Evolutionary conservation across 2,888 invertebrate genomes (phyloP), one percentile per base, ranked within the genome.

Genomic region (Acrocyrtus sp.): DNA sequence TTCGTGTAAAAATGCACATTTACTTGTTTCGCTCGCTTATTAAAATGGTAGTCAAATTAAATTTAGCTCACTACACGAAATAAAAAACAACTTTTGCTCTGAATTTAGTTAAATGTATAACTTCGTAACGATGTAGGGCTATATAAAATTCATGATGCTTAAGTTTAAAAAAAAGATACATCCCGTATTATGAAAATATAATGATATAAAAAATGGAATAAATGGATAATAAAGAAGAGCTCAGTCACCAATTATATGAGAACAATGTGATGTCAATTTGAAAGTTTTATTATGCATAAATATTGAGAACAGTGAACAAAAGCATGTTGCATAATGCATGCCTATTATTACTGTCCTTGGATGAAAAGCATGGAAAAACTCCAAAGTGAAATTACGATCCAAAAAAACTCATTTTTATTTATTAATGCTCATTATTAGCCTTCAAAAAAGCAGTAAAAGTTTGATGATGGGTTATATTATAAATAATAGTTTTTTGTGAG

Each of bases 211-310:
- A 66, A 66, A 66, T 48, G 39, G 48, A 66, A n/a, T n/a, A n/a
- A n/a, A n/a, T n/a, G n/a, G n/a, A n/a, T n/a, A n/a, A 66, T 66
- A 66, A 66, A 61, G 43, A 62, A 56, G 48, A 66, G 66, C 66
- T 66, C 66, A 50, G 53, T 63, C 54, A 54, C 47, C 63, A 63
- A n/a, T n/a, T n/a, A n/a, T n/a, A n/a, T n/a, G n/a, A n/a, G n/a
- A n/a, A n/a, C n/a, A n/a, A n/a, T n/a, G n/a, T n/a, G n/a, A n/a
- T n/a, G n/a, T n/a, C n/a, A n/a, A n/a, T n/a, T n/a, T n/a, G n/a
- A n/a, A n/a, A n/a, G n/a, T n/a, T n/a, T n/a, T n/a, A n/a, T n/a
- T n/a, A n/a, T n/a, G n/a, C n/a, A n/a, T n/a, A n/a, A n/a, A n/a
- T n/a, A n/a, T n/a, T n/a, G n/a, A n/a, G n/a, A n/a, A n/a, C n/a